Percentiles rank a stretch among this genome's conserved stretches.
phyloP scores from a whole-genome alignment of 2,797 vertebrate genomes.

The Clarias pachynema region DNA sequence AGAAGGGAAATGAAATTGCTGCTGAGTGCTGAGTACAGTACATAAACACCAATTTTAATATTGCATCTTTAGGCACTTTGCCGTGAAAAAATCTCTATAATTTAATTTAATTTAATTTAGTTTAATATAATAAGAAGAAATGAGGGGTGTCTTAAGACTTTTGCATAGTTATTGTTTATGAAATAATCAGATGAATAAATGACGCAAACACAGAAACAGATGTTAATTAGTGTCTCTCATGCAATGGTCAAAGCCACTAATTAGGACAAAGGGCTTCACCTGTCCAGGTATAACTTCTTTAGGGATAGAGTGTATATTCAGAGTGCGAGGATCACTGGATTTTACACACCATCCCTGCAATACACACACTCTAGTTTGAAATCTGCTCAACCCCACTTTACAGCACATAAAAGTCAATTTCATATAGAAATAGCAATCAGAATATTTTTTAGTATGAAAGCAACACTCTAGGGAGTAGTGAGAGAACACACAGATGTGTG shows the following conservation, averaged over 20 bases:
- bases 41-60: too few species aligned
- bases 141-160: too few species aligned
- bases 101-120: too few species aligned
- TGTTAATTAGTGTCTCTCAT: constrained; percentile 10
- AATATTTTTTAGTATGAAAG: neutral
- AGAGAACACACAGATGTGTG: neutral
- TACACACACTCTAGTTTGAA: constrained; percentile 62
- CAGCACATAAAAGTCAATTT: constrained; percentile 7
- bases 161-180: neutral
- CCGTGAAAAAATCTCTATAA: too few species aligned
- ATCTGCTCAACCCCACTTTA: neutral
- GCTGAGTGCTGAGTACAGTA: too few species aligned
- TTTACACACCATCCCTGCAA: constrained; percentile 86
- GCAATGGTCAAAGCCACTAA: constrained; percentile 20
- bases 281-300: constrained; percentile 85
- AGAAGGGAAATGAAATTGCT: too few species aligned
- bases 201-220: constrained; percentile 20
- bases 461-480: neutral
- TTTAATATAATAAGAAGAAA: too few species aligned
- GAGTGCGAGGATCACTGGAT: constrained; percentile 76
- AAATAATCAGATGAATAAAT: neutral
- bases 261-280: constrained; percentile 67
- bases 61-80: too few species aligned
- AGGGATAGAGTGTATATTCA: constrained; percentile 78
- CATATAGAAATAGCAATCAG: neutral